Base-by-base conservation (phyloP, 2,888 invertebrate species). In the Rhaphigaster nebulosa region DNA sequence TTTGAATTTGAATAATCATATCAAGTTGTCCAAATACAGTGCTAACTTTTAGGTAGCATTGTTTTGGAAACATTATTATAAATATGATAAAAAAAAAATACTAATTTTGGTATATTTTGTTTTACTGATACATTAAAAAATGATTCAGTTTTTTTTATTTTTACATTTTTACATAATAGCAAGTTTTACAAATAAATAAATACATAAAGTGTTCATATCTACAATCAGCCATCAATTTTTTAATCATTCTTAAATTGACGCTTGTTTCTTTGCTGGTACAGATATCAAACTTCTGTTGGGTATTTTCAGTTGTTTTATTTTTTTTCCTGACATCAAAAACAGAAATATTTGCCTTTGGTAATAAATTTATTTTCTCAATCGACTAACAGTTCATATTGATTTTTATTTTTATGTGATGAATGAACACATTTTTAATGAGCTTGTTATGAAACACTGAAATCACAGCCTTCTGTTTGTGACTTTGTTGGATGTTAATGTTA, bases 381-480 rank as follows among this genome's bases (percentile, higher is more conserved):
- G 18, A 70, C 29, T 70, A 70, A 34, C 2, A 34, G 70, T 34
- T 34, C 70, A 70, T 70, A 26, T 29, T 29, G 29, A 8, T n/a
- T 29, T 76, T 76, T 3, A 8, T 84, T 45, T 84, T 50, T 13
- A 45, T 84, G 84, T 45, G 45, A n/a, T 13, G 23, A n/a, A 89
- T 70, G 89, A 89, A 76, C 89, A 89, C 89, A 89, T 52, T 50
- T 41, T 76, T 89, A 70, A 89, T 89, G 89, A 89, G 89, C 89
- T 88, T 88, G 23, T 41, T 65, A 26, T 84, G 84, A 56, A 88
- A 60, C 56, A 70, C 60, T 89, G 89, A 41, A 76, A 91, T 91
- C 91, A 91, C 91, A 91, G 91, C 91, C 91, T 91, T 91, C 76
- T 76, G 89, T 91, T 91, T 91, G 91, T 91, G 90, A 89, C 45